Percentiles rank a stretch among this genome's conserved stretches.
Evolutionary conservation across 2,888 invertebrate genomes (phyloP).

Genomic region (Emesis furor): DNA sequence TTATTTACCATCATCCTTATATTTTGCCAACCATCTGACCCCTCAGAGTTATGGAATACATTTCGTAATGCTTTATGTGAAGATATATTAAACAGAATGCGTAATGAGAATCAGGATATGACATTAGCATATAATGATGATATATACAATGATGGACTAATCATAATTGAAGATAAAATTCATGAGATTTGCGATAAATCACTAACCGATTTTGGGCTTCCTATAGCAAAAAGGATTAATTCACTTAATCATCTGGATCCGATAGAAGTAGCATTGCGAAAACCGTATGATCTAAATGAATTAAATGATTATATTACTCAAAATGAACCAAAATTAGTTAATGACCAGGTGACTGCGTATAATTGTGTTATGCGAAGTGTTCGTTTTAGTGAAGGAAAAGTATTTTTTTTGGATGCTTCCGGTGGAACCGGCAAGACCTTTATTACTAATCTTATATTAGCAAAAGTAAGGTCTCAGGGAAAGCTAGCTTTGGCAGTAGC

Average conservation of each 20-base stretch:
- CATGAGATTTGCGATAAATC: constrained; percentile 70
- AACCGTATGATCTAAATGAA: constrained; percentile 60
- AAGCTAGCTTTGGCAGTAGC: constrained; percentile 75
- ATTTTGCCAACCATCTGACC: constrained; percentile 71
- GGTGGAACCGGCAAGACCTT: constrained; percentile 64
- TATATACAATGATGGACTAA: constrained; percentile 72
- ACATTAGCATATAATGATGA: constrained; percentile 71
- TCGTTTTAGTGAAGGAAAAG: constrained; percentile 66
- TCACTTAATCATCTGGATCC: constrained; percentile 39
- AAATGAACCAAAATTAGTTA: constrained; percentile 73
- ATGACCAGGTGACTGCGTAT: constrained; percentile 70
- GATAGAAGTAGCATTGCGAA: constrained; percentile 70
- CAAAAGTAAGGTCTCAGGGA: constrained; percentile 61
- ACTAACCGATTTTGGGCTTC: constrained; percentile 72
- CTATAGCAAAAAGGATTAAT: constrained; percentile 33
- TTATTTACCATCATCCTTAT: constrained; percentile 71
- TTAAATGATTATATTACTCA: constrained; percentile 71
- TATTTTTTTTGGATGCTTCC: constrained; percentile 60
- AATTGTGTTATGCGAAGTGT: constrained; percentile 63
- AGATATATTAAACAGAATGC: constrained; percentile 71
- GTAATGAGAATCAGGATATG: constrained; percentile 70
- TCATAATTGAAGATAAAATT: constrained; percentile 63
- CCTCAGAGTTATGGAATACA: constrained; percentile 70
- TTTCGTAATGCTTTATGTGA: constrained; percentile 72
- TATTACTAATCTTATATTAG: constrained; percentile 61